Percentiles rank a stretch among this genome's conserved stretches.
These are phyloP conservation scores for Synergus laeviventris DNA, from an alignment of 2,888 invertebrate genomes.

Conservation along the genomic window DNA sequence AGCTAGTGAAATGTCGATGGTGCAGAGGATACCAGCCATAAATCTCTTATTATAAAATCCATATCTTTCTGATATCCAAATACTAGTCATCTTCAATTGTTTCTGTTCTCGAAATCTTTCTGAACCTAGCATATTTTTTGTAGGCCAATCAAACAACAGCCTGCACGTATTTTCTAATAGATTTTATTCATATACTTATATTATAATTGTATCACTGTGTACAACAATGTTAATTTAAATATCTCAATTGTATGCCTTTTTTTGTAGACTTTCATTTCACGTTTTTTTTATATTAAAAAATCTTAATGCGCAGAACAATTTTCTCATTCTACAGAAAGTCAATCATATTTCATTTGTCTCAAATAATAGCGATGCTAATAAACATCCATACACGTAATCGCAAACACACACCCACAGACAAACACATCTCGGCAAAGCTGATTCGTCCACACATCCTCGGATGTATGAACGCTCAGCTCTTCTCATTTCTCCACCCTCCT, in stretches of 20 bases:
- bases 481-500: slow-evolving; percentile 38
- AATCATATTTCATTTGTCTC: slow-evolving; percentile 68
- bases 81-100: neutral
- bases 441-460: slow-evolving; percentile 55
- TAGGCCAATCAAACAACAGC: slow-evolving; percentile 61
- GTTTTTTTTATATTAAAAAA: slow-evolving; percentile 71
- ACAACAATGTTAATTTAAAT: slow-evolving; percentile 76
- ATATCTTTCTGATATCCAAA: slow-evolving; percentile 5
- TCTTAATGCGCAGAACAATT: slow-evolving; percentile 73
- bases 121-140: neutral
- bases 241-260: slow-evolving; percentile 73
- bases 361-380: slow-evolving; percentile 61
- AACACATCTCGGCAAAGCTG: slow-evolving; percentile 54
- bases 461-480: slow-evolving; percentile 41
- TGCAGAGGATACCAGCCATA: slow-evolving; percentile 72
- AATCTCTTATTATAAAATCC: slow-evolving; percentile 15
- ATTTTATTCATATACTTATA: slow-evolving; percentile 76
- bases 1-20: slow-evolving; percentile 65
- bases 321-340: slow-evolving; percentile 67
- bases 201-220: slow-evolving; percentile 77
- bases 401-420: slow-evolving; percentile 57
- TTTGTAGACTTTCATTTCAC: slow-evolving; percentile 71
- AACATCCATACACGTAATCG: slow-evolving; percentile 53
- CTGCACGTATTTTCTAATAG: slow-evolving; percentile 74
- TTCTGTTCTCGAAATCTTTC: neutral